Conservation (phyloP, 2,113 vertebrate species). For the Asarcornis scutulata region DNA sequence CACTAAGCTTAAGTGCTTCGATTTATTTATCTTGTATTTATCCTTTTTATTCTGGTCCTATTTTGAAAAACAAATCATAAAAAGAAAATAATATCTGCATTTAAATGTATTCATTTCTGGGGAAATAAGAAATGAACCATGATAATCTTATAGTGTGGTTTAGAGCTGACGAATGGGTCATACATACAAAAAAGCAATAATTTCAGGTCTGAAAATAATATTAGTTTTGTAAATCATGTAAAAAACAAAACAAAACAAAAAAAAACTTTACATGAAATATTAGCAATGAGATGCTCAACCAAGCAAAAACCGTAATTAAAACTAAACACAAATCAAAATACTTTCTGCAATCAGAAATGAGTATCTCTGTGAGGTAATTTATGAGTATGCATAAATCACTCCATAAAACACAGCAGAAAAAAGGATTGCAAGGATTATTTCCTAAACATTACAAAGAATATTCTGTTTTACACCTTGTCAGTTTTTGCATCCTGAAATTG, state of each 20-base stretch:
- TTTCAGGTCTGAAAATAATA: constrained; percentile 23
- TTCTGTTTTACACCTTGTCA: neutral
- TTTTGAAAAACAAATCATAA: neutral
- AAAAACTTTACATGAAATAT: constrained; percentile 37
- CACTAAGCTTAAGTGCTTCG: neutral
- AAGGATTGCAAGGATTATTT: neutral
- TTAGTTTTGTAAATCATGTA: constrained; percentile 57
- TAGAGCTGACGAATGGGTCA: neutral
- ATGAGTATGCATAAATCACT: constrained; percentile 34
- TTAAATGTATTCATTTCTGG: neutral
- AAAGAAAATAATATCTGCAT: neutral
- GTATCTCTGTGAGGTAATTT: constrained; percentile 45
- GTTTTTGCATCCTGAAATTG: neutral
- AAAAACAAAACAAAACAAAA: constrained; percentile 30
- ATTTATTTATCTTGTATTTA: neutral
- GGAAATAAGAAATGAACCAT: neutral
- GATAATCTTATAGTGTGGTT: neutral
- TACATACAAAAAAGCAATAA: neutral
- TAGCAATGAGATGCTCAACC: constrained; percentile 68
- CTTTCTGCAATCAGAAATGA: constrained; percentile 59
- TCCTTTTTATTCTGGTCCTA: neutral
- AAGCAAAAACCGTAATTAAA: constrained; percentile 76
- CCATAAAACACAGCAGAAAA: constrained; percentile 26
- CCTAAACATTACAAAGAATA: constrained; percentile 17
- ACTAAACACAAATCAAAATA: constrained; percentile 69